These are phyloP conservation scores for Podarcis cretensis DNA, from an alignment of 2,113 vertebrate genomes.

Conservation along the genomic window DNA sequence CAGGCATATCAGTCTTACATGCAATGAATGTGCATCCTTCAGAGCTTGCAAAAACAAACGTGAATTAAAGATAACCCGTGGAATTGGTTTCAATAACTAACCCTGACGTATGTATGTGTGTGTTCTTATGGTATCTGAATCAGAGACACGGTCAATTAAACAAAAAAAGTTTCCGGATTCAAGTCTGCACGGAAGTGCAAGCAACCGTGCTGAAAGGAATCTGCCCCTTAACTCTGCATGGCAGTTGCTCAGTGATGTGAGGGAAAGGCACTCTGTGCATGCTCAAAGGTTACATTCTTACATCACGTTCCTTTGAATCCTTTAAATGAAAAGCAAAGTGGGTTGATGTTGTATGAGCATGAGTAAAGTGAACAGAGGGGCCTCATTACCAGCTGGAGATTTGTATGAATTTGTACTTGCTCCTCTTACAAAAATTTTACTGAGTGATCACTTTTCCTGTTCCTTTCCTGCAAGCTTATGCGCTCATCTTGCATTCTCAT, in stretches of 20 bases:
- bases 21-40: background rate
- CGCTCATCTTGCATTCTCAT: no score
- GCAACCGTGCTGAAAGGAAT: background rate
- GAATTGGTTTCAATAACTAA: background rate
- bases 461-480: no score
- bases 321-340: background rate
- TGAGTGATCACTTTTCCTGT: no score
- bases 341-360: no score
- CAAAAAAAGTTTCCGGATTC: background rate
- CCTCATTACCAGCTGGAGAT: background rate
- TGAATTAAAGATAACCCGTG: background rate
- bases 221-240: background rate
- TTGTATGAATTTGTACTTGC: no score
- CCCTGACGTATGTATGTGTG: background rate
- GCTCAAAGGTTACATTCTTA: background rate
- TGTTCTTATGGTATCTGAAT: background rate
- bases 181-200: background rate
- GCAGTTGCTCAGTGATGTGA: background rate
- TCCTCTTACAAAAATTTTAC: no score
- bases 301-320: background rate
- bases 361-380: no score
- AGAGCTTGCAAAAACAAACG: background rate
- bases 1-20: background rate
- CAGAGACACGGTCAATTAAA: background rate
- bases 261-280: background rate